Evolutionary conservation across 2,113 vertebrate genomes (phyloP), one percentile per base, ranked within the genome.

Genomic region (Rhadina sibilatrix): DNA sequence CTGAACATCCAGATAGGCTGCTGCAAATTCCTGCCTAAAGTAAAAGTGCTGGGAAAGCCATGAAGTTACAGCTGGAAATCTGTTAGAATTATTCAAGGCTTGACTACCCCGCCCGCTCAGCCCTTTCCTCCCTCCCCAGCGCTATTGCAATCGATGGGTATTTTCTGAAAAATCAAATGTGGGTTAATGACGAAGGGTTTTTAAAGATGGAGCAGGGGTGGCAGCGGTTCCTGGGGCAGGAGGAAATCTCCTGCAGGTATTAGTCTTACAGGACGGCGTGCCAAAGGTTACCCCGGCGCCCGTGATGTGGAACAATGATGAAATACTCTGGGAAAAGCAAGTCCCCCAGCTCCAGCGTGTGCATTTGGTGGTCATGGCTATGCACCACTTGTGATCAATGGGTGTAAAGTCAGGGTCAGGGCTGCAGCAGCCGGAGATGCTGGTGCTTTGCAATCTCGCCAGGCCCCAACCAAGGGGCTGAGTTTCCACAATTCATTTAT

Each of bases 401-500:
- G 95, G 85, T 97, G 97, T 96, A 95, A 96, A 97, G 96, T 47
- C 96, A 83, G 97, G 97, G 97, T 98, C 97, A 97, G 95, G 96
- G 97, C 96, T 97, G 87, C 95, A 93, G 97, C 96, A 94, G 93
- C 92, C 96, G 82, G 96, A 96, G 96, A 95, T 87, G 97, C 95
- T 94, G 97, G 95, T 90, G 92, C 96, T 97, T 65, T 91, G 89
- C 97, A 94, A 94, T 96, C 93, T 42, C 95, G 88, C 83, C 66
- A 90, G 95, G 96, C 94, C 95, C 95, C 97, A 97, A 93, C 95
- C 95, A 96, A 97, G 95, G 95, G 89, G 94, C 97, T 96, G 96
- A 96, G 91, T 97, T 97, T 97, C 97, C 96, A 97, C 95, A 93
- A 97, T 98, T 97, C 97, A 97, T 98, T 98, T 97, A 97, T 98